Conservation (phyloP, 2,888 invertebrate species). For the Eubasilissa splendida region DNA sequence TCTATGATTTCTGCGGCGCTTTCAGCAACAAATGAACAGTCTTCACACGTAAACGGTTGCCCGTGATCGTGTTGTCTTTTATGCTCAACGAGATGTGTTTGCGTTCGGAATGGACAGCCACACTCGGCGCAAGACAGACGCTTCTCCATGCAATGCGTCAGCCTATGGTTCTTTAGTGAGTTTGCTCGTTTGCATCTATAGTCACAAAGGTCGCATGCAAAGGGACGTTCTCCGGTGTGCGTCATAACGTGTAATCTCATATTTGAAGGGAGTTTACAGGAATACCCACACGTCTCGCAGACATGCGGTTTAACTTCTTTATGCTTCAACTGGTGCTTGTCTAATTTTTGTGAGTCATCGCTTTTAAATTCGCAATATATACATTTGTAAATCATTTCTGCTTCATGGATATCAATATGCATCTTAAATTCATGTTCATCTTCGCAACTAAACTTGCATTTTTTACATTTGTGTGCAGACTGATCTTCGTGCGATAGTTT, state of each 20-base stretch:
- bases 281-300: slow-evolving; percentile 17
- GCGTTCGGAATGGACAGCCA: slow-evolving; percentile 24
- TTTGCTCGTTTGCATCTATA: slow-evolving; percentile 7
- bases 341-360: slow-evolving; percentile 8
- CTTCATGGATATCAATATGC: slow-evolving; percentile 29
- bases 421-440: slow-evolving; percentile 21
- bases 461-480: slow-evolving; percentile 8
- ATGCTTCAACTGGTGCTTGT: slow-evolving; percentile 27
- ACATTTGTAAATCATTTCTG: slow-evolving; percentile 14
- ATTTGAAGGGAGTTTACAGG: neutral
- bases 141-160: slow-evolving; percentile 34
- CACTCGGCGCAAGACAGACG: slow-evolving; percentile 24
- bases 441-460: slow-evolving; percentile 26
- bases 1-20: slow-evolving; percentile 27
- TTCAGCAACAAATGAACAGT: slow-evolving; percentile 18
- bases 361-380: slow-evolving; percentile 15
- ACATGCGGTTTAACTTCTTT: slow-evolving; percentile 31
- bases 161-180: slow-evolving; percentile 12
- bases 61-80: slow-evolving; percentile 23
- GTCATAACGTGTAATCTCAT: slow-evolving; percentile 21
- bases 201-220: slow-evolving; percentile 15
- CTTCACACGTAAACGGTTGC: slow-evolving; percentile 21
- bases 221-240: slow-evolving; percentile 20
- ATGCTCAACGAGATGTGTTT: slow-evolving; percentile 16
- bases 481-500: slow-evolving; percentile 13